phyloP scores from a whole-genome alignment of 2,113 vertebrate genomes.

The Mobula birostris region DNA sequence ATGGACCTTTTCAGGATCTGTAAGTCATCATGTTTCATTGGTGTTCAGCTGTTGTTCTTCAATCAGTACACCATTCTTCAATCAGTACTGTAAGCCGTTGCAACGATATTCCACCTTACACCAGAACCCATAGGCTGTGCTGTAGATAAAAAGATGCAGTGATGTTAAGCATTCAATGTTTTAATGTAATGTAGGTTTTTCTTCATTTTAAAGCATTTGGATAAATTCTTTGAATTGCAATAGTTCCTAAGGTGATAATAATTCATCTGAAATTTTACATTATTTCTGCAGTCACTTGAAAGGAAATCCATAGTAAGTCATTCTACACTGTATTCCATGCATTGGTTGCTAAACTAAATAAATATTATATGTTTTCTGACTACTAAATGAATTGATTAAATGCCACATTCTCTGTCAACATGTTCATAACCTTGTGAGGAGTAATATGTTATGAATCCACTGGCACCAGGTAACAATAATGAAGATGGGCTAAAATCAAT shows the following conservation, averaged over 20 bases:
- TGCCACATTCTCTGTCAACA: background rate
- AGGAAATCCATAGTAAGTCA: background rate
- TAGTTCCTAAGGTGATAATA: background rate
- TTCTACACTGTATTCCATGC: background rate
- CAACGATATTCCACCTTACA: background rate
- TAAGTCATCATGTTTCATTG: background rate
- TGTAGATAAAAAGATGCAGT: background rate
- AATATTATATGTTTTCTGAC: background rate
- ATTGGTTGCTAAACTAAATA: background rate
- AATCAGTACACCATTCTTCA: background rate
- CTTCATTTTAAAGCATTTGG: background rate
- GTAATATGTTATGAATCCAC: conserved; percentile 19
- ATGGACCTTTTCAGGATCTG: background rate
- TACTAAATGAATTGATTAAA: conserved; percentile 22
- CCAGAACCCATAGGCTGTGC: background rate
- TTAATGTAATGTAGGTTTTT: conserved; percentile 1
- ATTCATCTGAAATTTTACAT: background rate
- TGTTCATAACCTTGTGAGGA: conserved; percentile 21
- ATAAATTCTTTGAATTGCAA: background rate
- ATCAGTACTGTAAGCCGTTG: background rate
- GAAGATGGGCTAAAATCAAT: conserved; percentile 18
- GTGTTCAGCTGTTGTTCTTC: background rate
- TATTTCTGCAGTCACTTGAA: background rate
- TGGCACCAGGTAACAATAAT: background rate
- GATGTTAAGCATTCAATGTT: background rate